Evolutionary conservation across 1,140 invertebrate genomes (phyloP), one percentile per base, ranked within the genome.

Genomic region (Sesamia nonagrioides): DNA sequence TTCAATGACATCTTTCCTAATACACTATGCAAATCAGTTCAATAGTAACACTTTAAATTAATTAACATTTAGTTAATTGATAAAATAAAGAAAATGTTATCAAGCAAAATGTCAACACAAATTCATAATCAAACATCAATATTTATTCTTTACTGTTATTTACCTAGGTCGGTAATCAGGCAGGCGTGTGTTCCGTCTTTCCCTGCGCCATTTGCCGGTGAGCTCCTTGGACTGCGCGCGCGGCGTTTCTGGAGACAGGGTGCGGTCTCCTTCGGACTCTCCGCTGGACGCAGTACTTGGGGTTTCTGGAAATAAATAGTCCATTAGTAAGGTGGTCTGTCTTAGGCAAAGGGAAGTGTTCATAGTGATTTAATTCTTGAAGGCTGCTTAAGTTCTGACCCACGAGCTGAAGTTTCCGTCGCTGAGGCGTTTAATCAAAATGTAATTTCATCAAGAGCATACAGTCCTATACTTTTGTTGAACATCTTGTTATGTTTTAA

Each of bases 151-250:
- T 27, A 27, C 3, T 3, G 27, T 40, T 58, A 63, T 60, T 81
- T 87, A 95, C 94, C 91, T 95, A 18, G 94, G 91, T 74, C 94
- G 91, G 68, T 95, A 95, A 18, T 95, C 95, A 17, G 95, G 95
- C 6, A 94, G 82, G 6, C 95, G 87, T 0, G 88, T 90, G 0
- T 89, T 88, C 15, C 96, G 94, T 42, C 96, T 93, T 63, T 97
- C 96, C 68, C 96, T 94, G 60, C 96, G 95, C 96, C 96, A 97
- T 88, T 96, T 96, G 40, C 96, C 95, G 9, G 96, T 96, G 54
- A 96, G 89, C 84, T 96, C 96, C 88, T 96, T 96, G 66, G 95
- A 91, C 60, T 95, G 95, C 74, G 84, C 85, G 37, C 87, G 84
- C 11, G 92, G 91, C 45, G 91, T 84, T 68, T 94, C 92, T 0